These are phyloP conservation scores for Terrapene triunguis DNA, from an alignment of 2,113 vertebrate genomes.

Conservation along the genomic window DNA sequence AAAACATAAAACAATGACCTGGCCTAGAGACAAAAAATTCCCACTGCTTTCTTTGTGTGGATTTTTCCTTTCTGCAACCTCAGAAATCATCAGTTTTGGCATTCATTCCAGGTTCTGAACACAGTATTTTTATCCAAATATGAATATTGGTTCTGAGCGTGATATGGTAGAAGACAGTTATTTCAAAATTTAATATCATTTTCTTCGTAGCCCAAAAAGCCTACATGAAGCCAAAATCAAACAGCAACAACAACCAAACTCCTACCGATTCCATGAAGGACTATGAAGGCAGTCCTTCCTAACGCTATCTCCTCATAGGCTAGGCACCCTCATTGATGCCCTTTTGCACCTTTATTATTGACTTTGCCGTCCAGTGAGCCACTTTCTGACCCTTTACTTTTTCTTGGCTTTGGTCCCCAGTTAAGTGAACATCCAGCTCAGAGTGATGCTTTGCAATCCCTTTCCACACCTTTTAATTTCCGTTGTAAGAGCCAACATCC, in stretches of 20 bases:
- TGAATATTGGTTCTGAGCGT: background rate
- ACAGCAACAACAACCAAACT: background rate
- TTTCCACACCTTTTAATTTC: background rate
- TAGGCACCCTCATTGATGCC: background rate
- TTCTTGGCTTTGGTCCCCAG: background rate
- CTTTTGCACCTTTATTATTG: slow-evolving; percentile 1
- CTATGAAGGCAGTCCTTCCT: background rate
- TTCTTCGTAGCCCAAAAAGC: background rate
- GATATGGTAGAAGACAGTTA: background rate
- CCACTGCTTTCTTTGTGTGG: background rate
- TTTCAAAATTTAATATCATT: background rate
- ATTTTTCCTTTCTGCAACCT: background rate
- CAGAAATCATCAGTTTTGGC: background rate
- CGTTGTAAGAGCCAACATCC: slow-evolving; percentile 15
- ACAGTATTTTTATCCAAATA: background rate
- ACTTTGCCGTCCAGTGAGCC: background rate
- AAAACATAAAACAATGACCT: background rate
- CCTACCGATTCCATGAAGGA: background rate
- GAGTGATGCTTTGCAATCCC: background rate
- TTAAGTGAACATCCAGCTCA: background rate
- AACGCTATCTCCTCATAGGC: background rate
- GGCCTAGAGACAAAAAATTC: background rate
- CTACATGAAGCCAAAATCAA: background rate
- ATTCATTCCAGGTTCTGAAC: background rate
- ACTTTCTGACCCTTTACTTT: background rate